Conservation (phyloP, 2,113 vertebrate species). For the Copsychus sechellarum region DNA sequence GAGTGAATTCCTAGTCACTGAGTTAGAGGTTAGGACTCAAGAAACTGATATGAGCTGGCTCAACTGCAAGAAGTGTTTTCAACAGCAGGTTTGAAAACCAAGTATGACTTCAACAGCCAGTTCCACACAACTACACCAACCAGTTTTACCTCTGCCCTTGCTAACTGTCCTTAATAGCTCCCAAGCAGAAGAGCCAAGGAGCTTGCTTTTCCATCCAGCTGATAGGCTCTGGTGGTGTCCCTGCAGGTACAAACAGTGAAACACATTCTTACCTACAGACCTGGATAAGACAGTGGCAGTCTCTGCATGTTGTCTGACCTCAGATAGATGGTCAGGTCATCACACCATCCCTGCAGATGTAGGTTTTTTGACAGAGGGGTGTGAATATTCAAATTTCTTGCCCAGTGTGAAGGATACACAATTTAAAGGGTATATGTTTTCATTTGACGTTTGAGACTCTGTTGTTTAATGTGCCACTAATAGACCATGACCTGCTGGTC, state of each 20-base stretch:
- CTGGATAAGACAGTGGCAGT: not conserved
- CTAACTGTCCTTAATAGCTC: not conserved
- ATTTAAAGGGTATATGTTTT: not conserved
- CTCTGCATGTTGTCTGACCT: not conserved
- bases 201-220: not conserved
- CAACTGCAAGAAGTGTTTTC: not conserved
- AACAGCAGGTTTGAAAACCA: not conserved
- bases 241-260: not conserved
- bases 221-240: not conserved
- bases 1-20: not conserved
- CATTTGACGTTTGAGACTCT: not conserved
- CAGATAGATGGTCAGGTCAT: not conserved
- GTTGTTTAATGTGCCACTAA: not conserved
- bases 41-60: slow-evolving; percentile 5
- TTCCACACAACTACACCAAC: not conserved
- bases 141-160: not conserved
- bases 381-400: not conserved
- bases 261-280: not conserved
- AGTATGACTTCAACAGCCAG: not conserved
- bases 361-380: not conserved
- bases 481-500: not conserved
- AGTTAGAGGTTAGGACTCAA: not conserved
- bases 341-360: not conserved
- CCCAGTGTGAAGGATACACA: not conserved
- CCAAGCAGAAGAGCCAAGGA: not conserved